Conservation (phyloP, 2,113 vertebrate species). For the Corythornis madagascariensis region DNA sequence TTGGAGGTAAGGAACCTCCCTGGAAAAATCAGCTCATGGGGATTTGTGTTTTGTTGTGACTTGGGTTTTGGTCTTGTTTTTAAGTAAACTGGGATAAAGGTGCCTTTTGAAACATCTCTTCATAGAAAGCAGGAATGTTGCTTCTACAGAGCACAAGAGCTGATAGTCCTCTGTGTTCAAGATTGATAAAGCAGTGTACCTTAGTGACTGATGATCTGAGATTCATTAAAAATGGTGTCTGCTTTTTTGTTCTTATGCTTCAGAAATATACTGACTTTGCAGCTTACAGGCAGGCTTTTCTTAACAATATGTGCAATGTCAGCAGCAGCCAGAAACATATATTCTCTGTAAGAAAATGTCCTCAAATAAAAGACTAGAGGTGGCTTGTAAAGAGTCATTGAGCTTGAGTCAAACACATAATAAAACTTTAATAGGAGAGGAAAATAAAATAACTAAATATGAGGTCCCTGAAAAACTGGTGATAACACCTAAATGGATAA, state of each 20-base stretch:
- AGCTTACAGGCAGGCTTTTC: background rate
- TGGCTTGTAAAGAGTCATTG: slow-evolving; percentile 64
- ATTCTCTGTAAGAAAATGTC: slow-evolving; percentile 76
- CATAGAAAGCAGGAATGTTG: background rate
- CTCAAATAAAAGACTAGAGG: slow-evolving; percentile 80
- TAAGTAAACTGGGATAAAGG: background rate
- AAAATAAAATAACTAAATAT: background rate
- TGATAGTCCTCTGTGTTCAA: background rate
- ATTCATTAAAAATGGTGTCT: background rate
- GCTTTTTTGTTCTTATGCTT: background rate
- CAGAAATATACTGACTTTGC: background rate
- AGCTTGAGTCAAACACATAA: slow-evolving; percentile 67
- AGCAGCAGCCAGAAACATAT: slow-evolving; percentile 25
- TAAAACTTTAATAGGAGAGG: slow-evolving; percentile 70
- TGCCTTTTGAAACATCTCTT: background rate
- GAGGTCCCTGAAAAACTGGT: background rate
- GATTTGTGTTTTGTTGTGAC: background rate
- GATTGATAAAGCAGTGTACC: background rate
- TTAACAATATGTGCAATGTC: background rate
- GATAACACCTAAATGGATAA: background rate
- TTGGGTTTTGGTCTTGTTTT: background rate
- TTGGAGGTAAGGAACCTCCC: background rate
- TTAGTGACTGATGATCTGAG: background rate
- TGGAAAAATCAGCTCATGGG: background rate
- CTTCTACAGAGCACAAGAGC: background rate